Evolutionary conservation across 2,113 vertebrate genomes (phyloP).

Genomic region (Aptenodytes patagonicus): DNA sequence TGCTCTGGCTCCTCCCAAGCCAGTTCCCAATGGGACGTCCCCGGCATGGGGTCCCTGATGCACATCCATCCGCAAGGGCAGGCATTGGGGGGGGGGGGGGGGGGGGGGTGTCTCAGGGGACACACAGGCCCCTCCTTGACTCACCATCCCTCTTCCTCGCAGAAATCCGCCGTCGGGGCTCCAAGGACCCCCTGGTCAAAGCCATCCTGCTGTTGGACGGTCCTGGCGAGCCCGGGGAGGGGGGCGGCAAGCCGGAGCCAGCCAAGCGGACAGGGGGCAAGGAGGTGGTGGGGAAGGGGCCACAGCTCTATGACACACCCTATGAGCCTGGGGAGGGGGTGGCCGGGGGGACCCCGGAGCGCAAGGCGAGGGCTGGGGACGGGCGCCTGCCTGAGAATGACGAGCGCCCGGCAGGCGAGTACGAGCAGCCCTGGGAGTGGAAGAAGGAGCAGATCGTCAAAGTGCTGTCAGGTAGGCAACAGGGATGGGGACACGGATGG

Average conservation of each 20-base stretch:
- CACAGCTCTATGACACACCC: constrained; percentile 79
- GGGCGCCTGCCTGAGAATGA: constrained; percentile 75
- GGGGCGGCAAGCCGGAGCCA: constrained; percentile 15
- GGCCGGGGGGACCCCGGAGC: background rate
- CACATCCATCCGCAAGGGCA: background rate
- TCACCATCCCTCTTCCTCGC: background rate
- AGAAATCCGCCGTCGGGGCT: constrained; percentile 91
- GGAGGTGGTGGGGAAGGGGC: constrained; percentile 25
- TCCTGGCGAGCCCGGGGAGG: constrained; percentile 65
- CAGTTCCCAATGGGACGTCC: background rate
- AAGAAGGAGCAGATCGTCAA: constrained; percentile 86
- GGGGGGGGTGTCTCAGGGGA: background rate
- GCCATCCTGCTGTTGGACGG: constrained; percentile 81
- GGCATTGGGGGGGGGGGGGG: no score
- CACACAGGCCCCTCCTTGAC: background rate
- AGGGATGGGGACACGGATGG: background rate
- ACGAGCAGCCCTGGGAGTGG: constrained; percentile 91
- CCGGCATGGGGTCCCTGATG: background rate
- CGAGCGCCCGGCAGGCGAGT: constrained; percentile 76
- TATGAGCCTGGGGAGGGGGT: constrained; percentile 15
- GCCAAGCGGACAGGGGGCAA: constrained; percentile 40
- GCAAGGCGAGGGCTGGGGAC: background rate
- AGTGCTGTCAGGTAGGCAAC: constrained; percentile 80
- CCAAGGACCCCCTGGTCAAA: constrained; percentile 90
- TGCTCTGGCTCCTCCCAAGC: constrained; percentile 50